Evolutionary conservation across 2,888 invertebrate genomes (phyloP).

Genomic region (Pammene aurita): DNA sequence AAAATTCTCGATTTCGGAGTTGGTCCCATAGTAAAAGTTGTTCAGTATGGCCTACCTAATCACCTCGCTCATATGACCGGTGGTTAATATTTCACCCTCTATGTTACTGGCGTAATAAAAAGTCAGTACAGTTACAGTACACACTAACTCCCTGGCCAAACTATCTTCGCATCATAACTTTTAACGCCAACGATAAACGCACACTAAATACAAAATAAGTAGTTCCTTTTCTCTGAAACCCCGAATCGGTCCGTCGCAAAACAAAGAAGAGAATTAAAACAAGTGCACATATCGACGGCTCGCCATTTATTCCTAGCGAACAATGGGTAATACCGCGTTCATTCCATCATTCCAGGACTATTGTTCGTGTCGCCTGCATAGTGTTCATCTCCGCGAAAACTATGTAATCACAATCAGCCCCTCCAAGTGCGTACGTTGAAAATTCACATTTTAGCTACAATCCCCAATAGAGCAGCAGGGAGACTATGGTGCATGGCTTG

Average conservation of each 20-base stretch:
- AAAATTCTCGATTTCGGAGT: too few species aligned
- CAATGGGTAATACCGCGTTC: slow-evolving; percentile 73
- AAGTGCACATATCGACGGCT: slow-evolving; percentile 63
- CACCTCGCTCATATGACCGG: too few species aligned
- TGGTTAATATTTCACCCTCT: too few species aligned
- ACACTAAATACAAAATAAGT: not conserved
- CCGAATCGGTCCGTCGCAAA: slow-evolving; percentile 23
- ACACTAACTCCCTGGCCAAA: too few species aligned
- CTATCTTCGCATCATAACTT: too few species aligned
- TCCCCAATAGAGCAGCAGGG: too few species aligned
- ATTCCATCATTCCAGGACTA: slow-evolving; percentile 63
- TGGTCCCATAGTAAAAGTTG: too few species aligned
- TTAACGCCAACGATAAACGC: not conserved
- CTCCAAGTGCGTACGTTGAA: not conserved
- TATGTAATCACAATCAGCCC: not conserved
- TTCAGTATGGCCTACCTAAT: too few species aligned
- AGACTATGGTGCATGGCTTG: too few species aligned
- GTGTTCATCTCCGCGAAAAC: not conserved
- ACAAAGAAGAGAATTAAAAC: slow-evolving; percentile 62
- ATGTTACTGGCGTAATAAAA: too few species aligned
- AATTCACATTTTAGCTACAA: too few species aligned
- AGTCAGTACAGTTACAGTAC: too few species aligned
- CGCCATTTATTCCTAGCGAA: slow-evolving; percentile 70
- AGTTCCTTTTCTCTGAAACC: not conserved
- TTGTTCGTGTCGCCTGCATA: not conserved